These are phyloP conservation scores for Drosophila bifasciata DNA, from an alignment of 1,140 invertebrate genomes.

Conservation along the genomic window DNA sequence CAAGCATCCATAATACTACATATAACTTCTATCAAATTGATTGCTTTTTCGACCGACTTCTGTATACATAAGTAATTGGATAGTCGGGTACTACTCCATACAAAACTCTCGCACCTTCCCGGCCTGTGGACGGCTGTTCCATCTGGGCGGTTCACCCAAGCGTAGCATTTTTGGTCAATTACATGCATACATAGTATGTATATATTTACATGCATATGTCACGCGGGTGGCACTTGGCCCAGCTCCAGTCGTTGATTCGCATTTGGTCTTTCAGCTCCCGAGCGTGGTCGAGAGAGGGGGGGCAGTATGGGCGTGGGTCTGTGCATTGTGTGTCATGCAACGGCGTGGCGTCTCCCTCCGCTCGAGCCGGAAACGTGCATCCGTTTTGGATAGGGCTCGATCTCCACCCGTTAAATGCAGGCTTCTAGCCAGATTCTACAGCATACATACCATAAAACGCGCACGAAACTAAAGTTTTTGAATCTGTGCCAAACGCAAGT, in stretches of 20 bases:
- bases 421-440: conserved; percentile 55
- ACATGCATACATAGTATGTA: conserved; percentile 6
- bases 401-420: conserved; percentile 43
- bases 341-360: conserved; percentile 2
- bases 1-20: too few relatives aligned
- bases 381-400: conserved; percentile 44
- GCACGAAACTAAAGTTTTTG: conserved; percentile 47
- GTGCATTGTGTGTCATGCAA: conserved; percentile 68
- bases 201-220: too few relatives aligned
- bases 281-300: conserved; percentile 54
- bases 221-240: conserved; percentile 61
- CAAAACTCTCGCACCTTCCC: conserved; percentile 5
- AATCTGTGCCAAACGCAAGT: conserved; percentile 68
- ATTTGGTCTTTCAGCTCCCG: conserved; percentile 25
- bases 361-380: conserved; percentile 63
- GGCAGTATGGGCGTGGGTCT: conserved; percentile 12
- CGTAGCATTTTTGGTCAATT: conserved; percentile 79
- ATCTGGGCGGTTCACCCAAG: conserved; percentile 54
- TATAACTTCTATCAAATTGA: too few relatives aligned
- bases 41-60: too few relatives aligned
- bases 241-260: conserved; percentile 12
- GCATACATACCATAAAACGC: conserved; percentile 3
- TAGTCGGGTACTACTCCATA: background rate
- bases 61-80: background rate
- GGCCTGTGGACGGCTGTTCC: conserved; percentile 27